Evolutionary conservation across 2,113 vertebrate species (phyloP).

Genomic region (Mustela nigripes): DNA sequence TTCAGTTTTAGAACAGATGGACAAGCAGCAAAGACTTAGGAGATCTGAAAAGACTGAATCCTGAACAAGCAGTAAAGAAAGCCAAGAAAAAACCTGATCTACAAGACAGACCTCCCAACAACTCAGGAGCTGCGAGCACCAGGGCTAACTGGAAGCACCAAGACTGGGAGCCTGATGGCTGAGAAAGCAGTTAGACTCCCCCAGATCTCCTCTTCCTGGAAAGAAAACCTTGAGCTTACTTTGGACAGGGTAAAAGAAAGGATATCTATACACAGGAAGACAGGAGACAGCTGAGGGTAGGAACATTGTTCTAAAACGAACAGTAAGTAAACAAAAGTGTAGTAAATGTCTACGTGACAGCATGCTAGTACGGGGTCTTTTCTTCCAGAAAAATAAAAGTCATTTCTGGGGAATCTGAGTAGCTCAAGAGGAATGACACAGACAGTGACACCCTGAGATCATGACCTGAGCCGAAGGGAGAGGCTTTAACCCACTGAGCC

Average conservation of each 20-base stretch:
- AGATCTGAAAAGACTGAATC: background rate
- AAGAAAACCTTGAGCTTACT: background rate
- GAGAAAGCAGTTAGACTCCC: background rate
- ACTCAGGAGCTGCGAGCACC: background rate
- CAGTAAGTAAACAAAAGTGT: background rate
- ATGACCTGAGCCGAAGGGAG: no score
- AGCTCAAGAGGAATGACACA: background rate
- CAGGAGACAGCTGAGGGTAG: background rate
- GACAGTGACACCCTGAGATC: background rate
- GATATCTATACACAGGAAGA: background rate
- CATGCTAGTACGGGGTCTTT: background rate
- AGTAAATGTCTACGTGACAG: background rate
- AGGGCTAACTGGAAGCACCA: background rate
- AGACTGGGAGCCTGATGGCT: background rate
- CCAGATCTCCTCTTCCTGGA: background rate
- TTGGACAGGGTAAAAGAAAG: background rate
- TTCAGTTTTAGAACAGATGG: background rate
- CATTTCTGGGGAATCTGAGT: background rate
- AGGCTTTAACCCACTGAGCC: no score
- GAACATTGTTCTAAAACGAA: background rate
- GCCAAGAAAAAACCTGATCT: background rate
- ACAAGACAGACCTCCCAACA: background rate
- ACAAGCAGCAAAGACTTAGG: background rate
- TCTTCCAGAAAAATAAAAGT: background rate
- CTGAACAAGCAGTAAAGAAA: background rate